phyloP scores from a whole-genome alignment of 37 sponge, comb jelly and placozoan genomes.

The Corticium candelabrum region DNA sequence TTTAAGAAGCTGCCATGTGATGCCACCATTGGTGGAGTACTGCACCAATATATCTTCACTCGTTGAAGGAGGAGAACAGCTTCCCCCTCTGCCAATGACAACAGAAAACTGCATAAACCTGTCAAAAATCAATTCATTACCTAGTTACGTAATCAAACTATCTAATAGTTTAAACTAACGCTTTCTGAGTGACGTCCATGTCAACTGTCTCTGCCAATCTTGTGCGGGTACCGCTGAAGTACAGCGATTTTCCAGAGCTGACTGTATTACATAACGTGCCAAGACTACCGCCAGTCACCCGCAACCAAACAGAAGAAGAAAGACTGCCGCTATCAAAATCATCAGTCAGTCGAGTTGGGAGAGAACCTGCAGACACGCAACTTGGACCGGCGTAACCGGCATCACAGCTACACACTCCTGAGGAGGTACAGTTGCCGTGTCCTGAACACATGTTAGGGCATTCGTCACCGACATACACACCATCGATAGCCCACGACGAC shows the following conservation, averaged over 20 bases:
- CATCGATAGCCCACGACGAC: not conserved
- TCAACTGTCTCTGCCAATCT: not conserved
- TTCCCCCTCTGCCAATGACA: not conserved
- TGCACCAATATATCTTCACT: not conserved
- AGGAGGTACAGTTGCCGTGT: not conserved
- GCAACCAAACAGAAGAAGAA: not conserved
- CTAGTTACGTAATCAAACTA: too few relatives aligned
- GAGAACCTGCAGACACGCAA: not conserved
- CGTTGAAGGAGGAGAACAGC: not conserved
- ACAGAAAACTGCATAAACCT: not conserved
- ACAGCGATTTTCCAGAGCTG: not conserved
- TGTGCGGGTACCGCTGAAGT: not conserved
- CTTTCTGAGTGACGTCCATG: not conserved
- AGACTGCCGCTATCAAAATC: not conserved
- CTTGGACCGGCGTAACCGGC: not conserved
- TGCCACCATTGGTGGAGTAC: not conserved
- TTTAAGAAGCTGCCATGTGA: not conserved
- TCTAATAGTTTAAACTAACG: too few relatives aligned
- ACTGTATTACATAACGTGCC: not conserved
- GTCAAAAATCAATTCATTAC: too few relatives aligned
- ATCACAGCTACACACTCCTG: not conserved
- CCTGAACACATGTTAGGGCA: slow-evolving; percentile 1
- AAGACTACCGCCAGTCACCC: not conserved
- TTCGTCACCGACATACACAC: slow-evolving; percentile 1
- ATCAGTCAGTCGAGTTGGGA: not conserved